Evolutionary conservation across 53 echinoderm and acorn worm species (phyloP).

Genomic region (Luidia sarsii): DNA sequence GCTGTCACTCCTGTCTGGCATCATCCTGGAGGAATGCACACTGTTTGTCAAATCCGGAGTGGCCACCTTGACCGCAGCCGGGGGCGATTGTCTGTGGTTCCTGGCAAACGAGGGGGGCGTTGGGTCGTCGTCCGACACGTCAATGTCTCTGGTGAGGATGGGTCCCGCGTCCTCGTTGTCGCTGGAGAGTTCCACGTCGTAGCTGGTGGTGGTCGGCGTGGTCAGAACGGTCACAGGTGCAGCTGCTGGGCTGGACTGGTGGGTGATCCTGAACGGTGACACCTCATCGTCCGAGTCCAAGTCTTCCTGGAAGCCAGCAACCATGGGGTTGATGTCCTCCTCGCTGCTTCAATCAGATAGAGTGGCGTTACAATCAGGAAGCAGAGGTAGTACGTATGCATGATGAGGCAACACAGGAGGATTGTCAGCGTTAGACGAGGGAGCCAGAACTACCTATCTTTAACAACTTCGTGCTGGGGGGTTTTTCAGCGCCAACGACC

Average conservation of each 20-base stretch:
- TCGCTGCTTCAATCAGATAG: slow-evolving; percentile 59
- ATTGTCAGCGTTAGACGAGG: not conserved
- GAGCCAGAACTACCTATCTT: no score
- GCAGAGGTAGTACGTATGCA: not conserved
- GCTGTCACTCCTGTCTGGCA: not conserved
- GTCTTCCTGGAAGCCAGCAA: slow-evolving; percentile 94
- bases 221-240: no score
- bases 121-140: slow-evolving; percentile 48
- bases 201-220: slow-evolving; percentile 56
- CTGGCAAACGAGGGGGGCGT: not conserved
- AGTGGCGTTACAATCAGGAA: not conserved
- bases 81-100: slow-evolving; percentile 7
- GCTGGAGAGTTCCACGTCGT: slow-evolving; percentile 70
- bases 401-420: not conserved
- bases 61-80: not conserved
- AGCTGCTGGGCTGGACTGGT: not conserved
- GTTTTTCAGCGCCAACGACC: no score
- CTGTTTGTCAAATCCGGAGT: not conserved
- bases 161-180: slow-evolving; percentile 58
- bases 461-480: no score
- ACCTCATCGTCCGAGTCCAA: slow-evolving; percentile 92
- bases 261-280: slow-evolving; percentile 17
- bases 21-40: not conserved
- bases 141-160: slow-evolving; percentile 38
- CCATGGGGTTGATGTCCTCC: slow-evolving; percentile 88